phyloP scores from a whole-genome alignment of 2,797 vertebrate genomes.

The Manis crassicaudata region DNA sequence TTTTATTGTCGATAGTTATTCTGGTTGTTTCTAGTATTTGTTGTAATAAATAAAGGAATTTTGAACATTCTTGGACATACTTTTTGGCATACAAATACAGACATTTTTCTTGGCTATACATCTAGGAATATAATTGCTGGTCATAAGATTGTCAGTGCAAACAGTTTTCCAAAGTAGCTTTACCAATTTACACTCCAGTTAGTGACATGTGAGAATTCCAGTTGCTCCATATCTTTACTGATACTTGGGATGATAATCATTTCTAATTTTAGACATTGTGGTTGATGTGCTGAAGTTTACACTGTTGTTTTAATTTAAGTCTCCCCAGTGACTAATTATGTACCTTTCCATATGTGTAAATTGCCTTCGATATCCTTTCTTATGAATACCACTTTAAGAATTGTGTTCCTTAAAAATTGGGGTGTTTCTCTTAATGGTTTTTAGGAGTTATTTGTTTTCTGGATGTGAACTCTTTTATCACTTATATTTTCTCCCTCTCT shows the following conservation, averaged over 20 bases:
- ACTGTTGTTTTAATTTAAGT: neutral
- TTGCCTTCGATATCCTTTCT: neutral
- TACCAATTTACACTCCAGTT: neutral
- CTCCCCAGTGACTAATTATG: neutral
- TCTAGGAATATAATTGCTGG: neutral
- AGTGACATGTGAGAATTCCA: neutral
- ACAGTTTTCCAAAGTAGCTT: neutral
- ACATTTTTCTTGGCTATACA: neutral
- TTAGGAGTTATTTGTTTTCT: neutral
- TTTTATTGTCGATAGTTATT: neutral
- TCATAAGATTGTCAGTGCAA: neutral
- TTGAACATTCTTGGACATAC: neutral
- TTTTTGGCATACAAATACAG: neutral
- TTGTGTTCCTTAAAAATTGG: neutral
- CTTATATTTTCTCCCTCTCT: neutral
- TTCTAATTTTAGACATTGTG: neutral
- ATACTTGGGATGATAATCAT: neutral
- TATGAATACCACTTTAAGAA: neutral
- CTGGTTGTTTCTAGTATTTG: slow-evolving; percentile 12
- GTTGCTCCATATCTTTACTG: neutral
- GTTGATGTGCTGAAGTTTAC: neutral
- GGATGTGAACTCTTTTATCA: neutral
- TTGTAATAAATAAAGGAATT: neutral
- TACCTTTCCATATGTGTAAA: neutral
- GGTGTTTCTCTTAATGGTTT: neutral